A percentile compares a stretch with the other conserved stretches of the same genome.
Evolutionary conservation across 64 coral and sea anemone genomes (phyloP).

Genomic region (Catalaphyllia jardinei): DNA sequence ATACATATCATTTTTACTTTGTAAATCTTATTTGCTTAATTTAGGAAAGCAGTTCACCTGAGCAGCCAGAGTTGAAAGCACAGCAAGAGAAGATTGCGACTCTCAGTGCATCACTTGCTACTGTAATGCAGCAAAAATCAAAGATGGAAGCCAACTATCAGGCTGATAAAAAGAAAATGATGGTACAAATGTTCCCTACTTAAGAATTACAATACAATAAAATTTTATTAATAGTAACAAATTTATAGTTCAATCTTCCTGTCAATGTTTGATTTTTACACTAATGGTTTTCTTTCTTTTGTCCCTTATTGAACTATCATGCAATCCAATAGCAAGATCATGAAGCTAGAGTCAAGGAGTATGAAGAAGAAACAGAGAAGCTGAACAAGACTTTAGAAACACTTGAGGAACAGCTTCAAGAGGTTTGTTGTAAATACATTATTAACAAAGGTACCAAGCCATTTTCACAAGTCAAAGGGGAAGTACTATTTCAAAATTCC

Average conservation of each 20-base stretch:
- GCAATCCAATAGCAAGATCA: conserved; percentile 73
- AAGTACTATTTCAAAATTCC: no score
- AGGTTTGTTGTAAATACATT: conserved; percentile 27
- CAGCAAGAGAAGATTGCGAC: conserved; percentile 72
- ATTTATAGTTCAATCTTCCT: no score
- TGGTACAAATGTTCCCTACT: conserved; percentile 39
- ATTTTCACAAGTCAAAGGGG: neutral
- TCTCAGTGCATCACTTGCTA: conserved; percentile 72
- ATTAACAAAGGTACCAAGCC: neutral
- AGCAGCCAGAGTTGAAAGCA: conserved; percentile 27
- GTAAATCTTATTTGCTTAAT: neutral
- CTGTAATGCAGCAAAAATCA: conserved; percentile 97
- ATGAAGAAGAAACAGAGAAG: conserved; percentile 53
- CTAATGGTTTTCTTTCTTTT: neutral
- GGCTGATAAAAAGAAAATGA: conserved; percentile 94
- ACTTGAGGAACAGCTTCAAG: conserved; percentile 75
- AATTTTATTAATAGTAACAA: no score
- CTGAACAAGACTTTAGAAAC: conserved; percentile 54
- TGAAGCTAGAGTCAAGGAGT: conserved; percentile 62
- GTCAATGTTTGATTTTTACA: neutral
- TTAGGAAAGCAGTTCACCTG: neutral
- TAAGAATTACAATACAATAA: no score
- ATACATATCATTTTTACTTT: no score
- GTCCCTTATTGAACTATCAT: neutral
- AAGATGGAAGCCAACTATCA: conserved; percentile 96